These are phyloP conservation scores for Rutilus rutilus DNA, from an alignment of 2,113 vertebrate species.

Conservation along the genomic window DNA sequence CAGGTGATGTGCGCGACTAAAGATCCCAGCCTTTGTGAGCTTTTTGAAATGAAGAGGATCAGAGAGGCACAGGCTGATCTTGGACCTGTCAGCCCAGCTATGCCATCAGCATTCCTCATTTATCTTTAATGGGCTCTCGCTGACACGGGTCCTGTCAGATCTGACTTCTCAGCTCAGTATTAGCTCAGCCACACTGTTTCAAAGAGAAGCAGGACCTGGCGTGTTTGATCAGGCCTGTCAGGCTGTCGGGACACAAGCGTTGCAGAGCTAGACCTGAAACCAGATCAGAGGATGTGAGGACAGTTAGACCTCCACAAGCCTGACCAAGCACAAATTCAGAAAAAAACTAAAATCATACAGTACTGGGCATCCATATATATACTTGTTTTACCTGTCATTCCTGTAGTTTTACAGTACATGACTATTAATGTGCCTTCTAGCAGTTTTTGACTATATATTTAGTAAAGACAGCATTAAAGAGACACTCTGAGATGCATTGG, in stretches of 20 bases:
- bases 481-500: neutral
- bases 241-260: constrained; percentile 2
- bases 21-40: constrained; percentile 11
- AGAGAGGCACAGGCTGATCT: constrained; percentile 20
- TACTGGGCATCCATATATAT: neutral
- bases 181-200: constrained; percentile 40
- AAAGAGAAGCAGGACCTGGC: constrained; percentile 35
- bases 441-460: neutral
- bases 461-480: neutral
- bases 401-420: neutral
- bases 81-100: constrained; percentile 30
- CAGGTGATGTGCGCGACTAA: neutral
- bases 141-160: constrained; percentile 57
- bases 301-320: constrained; percentile 1
- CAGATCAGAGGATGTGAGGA: constrained; percentile 10
- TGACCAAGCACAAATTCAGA: constrained; percentile 38
- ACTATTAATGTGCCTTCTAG: neutral
- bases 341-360: neutral
- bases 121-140: constrained; percentile 53
- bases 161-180: constrained; percentile 43
- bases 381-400: neutral
- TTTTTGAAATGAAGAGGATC: neutral
- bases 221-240: constrained; percentile 58
- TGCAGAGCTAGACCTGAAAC: constrained; percentile 15
- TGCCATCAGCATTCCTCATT: constrained; percentile 48